Base-by-base conservation (phyloP, 1,140 invertebrate genomes). In the Lepidotrigona ventralis region DNA sequence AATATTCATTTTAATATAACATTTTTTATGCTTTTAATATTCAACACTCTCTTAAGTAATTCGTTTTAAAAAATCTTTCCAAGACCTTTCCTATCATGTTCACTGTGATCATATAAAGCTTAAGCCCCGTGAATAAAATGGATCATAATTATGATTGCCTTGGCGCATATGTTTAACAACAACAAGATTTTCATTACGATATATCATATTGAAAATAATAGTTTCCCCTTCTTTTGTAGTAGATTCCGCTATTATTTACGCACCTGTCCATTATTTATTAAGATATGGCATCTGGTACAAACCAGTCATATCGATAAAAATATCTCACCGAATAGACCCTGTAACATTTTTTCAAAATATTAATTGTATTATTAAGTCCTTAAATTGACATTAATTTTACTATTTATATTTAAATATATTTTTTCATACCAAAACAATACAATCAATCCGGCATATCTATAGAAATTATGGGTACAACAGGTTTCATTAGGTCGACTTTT, bases 381-480 rank as follows among this genome's bases (percentile, higher is more conserved):
- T 8, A 63, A 26, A 51, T 60, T 46, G 3, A 64, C 46, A 21
- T 64, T 58, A 14, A 33, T 70, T 73, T 51, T 15, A 51, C 19
- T 53, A 54, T 73, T 66, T 51, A 63, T 53, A 23, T 29, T 26
- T 21, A 29, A 9, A 2, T 21, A 21, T 29, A 33, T 29, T 58
- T 19, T 17, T 39, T 2, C 21, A 26, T 85, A 90, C 87, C 84
- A 79, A 83, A 76, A 68, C 78, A 75, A 85, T 33, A 83, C 70
- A 77, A 93, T 97, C 96, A 98, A 95, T 98, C 97, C 23, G 98
- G 98, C 95, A 97, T 97, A 89, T 98, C 97, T 93, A 98, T 98
- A 85, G 97, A 97, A 70, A 98, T 95, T 84, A 98, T 97, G 90
- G 97, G 98, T 93, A 98, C 96, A 82, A 98, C 97, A 80, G 97